These are phyloP conservation scores for Pogona vitticeps DNA, from an alignment of 2,113 vertebrate genomes.

Conservation along the genomic window DNA sequence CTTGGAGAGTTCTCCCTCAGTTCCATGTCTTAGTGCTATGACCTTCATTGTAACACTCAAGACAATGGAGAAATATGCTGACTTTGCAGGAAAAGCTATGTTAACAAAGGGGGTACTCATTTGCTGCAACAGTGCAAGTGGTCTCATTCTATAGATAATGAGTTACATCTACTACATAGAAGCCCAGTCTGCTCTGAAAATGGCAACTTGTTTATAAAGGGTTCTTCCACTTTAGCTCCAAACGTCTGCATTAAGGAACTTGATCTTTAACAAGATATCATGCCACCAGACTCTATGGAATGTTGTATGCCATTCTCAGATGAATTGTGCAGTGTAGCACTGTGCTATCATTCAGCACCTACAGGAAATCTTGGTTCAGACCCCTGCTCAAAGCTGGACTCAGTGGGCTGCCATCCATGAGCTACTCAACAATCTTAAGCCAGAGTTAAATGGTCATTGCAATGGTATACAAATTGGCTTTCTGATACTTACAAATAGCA, in stretches of 20 bases:
- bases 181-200: conserved; percentile 51
- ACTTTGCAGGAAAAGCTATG: conserved; percentile 9
- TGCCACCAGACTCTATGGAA: too few species aligned
- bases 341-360: not conserved
- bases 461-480: not conserved
- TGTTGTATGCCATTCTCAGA: not conserved
- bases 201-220: conserved; percentile 46
- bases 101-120: not conserved
- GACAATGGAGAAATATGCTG: not conserved
- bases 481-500: not conserved
- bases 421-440: not conserved
- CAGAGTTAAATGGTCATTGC: not conserved
- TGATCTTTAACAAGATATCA: not conserved
- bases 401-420: too few species aligned
- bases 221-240: not conserved
- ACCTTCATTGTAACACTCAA: not conserved
- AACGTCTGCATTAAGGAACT: not conserved
- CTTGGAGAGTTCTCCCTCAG: not conserved
- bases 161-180: conserved; percentile 33
- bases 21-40: not conserved
- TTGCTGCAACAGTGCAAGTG: not conserved
- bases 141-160: not conserved
- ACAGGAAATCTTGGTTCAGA: not conserved
- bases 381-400: not conserved
- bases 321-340: not conserved